phyloP scores from a whole-genome alignment of 2,888 invertebrate genomes.

The Calephelis perditalis region DNA sequence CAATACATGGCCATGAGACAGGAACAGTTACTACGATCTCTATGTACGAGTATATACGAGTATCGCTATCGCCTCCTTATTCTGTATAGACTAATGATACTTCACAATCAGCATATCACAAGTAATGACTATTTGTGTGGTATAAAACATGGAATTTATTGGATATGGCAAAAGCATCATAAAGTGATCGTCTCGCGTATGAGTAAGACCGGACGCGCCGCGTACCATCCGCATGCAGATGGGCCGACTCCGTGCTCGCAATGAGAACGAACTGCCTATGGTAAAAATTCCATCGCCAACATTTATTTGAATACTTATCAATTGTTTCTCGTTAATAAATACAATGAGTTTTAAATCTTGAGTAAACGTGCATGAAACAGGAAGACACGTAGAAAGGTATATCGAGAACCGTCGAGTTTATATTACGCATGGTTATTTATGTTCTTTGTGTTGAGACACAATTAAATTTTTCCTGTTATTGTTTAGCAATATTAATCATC shows the following conservation, averaged over 20 bases:
- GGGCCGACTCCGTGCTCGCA: slow-evolving; percentile 56
- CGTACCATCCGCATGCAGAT: slow-evolving; percentile 65
- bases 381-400: slow-evolving; percentile 62
- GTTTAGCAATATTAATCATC: no score
- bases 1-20: no score
- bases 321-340: slow-evolving; percentile 61
- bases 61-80: no score
- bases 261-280: slow-evolving; percentile 65
- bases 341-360: slow-evolving; percentile 42
- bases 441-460: slow-evolving; percentile 27
- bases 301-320: slow-evolving; percentile 63
- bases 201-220: slow-evolving; percentile 71
- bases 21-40: no score
- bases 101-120: neutral
- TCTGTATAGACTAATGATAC: no score
- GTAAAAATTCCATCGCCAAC: slow-evolving; percentile 67
- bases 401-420: slow-evolving; percentile 52
- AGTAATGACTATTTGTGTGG: slow-evolving; percentile 1
- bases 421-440: slow-evolving; percentile 19
- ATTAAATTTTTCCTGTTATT: neutral
- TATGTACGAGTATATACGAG: no score
- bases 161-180: slow-evolving; percentile 40
- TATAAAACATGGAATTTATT: slow-evolving; percentile 7
- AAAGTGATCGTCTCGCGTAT: slow-evolving; percentile 57
- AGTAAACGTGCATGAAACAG: slow-evolving; percentile 54